Conservation (phyloP, 2,113 vertebrate genomes). For the Chitala chitala region DNA sequence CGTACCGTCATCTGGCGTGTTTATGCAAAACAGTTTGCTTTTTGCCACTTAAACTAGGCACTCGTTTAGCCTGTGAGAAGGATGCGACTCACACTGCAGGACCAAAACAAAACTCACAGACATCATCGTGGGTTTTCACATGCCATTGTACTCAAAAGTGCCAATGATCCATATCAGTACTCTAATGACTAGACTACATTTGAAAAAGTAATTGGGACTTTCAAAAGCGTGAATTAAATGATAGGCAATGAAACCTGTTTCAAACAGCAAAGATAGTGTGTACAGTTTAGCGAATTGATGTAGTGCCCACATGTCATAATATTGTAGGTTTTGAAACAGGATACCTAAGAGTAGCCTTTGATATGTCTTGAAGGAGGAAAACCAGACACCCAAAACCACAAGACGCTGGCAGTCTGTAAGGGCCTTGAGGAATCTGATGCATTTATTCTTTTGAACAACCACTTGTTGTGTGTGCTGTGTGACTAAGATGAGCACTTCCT, state of each 20-base stretch:
- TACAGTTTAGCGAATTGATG: not conserved
- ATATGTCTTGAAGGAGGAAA: not conserved
- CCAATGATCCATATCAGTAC: too few relatives aligned
- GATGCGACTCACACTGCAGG: not conserved
- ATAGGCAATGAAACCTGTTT: not conserved
- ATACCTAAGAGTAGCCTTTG: not conserved
- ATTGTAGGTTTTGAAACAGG: not conserved
- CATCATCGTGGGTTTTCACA: too few relatives aligned
- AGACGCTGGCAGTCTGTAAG: not conserved
- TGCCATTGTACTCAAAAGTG: not conserved
- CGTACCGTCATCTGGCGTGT: not conserved
- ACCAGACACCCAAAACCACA: not conserved
- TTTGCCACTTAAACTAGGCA: not conserved
- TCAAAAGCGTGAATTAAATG: not conserved
- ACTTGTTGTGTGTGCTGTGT: constrained; percentile 12
- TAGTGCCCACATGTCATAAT: not conserved
- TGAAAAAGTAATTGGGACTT: too few relatives aligned
- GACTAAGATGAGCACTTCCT: constrained; percentile 1
- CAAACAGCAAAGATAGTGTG: not conserved
- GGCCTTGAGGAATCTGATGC: not conserved
- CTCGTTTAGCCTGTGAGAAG: not conserved
- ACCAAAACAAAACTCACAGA: too few relatives aligned
- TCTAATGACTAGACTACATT: too few relatives aligned
- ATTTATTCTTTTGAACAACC: constrained; percentile 19
- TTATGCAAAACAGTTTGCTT: not conserved